Evolutionary conservation across 2,797 vertebrate genomes (phyloP).

Genomic region (Salmo trutta): DNA sequence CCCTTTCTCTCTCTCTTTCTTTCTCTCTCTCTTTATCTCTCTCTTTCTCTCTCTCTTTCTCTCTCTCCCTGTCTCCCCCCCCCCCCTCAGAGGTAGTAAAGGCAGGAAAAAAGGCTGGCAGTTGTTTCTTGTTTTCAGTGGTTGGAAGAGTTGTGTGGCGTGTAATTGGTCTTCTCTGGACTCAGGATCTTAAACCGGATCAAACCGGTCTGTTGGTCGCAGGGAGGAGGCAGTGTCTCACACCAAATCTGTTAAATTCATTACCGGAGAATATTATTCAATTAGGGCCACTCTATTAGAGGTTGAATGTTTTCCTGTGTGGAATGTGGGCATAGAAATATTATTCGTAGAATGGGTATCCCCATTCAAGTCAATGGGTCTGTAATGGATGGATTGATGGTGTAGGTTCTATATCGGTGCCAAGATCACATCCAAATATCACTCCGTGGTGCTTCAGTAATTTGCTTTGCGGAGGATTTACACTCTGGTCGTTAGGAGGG

Average conservation of each 20-base stretch:
- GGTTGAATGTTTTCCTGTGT: conserved; percentile 44
- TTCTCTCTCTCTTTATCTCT: too few species aligned
- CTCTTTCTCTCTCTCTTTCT: too few species aligned
- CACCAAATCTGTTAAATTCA: conserved; percentile 66
- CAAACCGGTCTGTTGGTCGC: conserved; percentile 53
- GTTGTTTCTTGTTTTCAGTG: conserved; percentile 42
- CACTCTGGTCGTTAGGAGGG: neutral
- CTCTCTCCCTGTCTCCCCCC: neutral
- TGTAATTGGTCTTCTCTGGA: conserved; percentile 54
- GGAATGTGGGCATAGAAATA: neutral
- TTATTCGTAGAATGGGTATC: too few species aligned
- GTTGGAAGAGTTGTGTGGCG: conserved; percentile 47
- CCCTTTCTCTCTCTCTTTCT: conserved; percentile 7
- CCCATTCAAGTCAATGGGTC: too few species aligned
- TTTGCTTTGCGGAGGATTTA: conserved; percentile 12
- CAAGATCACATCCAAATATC: conserved; percentile 21
- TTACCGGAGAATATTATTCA: conserved; percentile 65
- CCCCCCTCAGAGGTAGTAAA: conserved; percentile 30
- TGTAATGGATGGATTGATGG: too few species aligned
- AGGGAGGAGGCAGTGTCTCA: conserved; percentile 22
- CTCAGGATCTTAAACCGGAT: conserved; percentile 56
- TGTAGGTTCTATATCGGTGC: conserved; percentile 19
- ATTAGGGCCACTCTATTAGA: conserved; percentile 57
- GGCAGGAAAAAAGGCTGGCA: conserved; percentile 48
- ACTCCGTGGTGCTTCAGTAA: neutral